Conservation (phyloP, 2,797 vertebrate genomes). For the Macropodus opercularis region DNA sequence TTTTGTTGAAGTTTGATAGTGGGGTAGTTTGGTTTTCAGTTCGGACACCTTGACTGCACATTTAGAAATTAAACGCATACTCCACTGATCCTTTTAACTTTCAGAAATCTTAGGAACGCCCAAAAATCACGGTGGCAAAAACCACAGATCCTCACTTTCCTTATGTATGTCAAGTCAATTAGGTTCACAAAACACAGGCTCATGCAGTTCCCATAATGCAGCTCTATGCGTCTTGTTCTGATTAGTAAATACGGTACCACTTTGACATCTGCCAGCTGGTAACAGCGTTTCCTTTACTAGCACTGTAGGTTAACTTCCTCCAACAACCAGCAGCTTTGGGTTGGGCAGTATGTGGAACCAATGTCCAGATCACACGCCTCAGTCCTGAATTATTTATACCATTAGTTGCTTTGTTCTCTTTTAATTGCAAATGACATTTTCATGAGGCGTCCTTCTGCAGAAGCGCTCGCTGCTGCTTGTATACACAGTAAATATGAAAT, state of each 20-base stretch:
- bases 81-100: neutral
- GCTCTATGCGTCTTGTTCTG: too few relatives aligned
- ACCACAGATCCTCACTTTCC: neutral
- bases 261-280: too few relatives aligned
- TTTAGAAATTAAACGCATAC: neutral
- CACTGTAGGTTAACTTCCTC: too few relatives aligned
- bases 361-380: constrained; percentile 67
- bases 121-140: neutral
- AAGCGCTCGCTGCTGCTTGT: constrained; percentile 46
- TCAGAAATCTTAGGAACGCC: neutral
- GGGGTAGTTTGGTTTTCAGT: neutral
- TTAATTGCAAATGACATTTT: constrained; percentile 83
- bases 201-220: neutral
- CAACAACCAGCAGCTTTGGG: too few relatives aligned
- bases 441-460: constrained; percentile 71
- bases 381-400: constrained; percentile 81
- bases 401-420: constrained; percentile 61
- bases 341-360: constrained; percentile 60
- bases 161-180: neutral
- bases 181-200: neutral
- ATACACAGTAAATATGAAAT: constrained; percentile 75
- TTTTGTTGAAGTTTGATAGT: neutral
- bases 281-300: too few relatives aligned
- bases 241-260: too few relatives aligned
- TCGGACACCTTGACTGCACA: neutral